Evolutionary conservation across 2,113 vertebrate genomes (phyloP).

Genomic region (Bubo blakistoni): DNA sequence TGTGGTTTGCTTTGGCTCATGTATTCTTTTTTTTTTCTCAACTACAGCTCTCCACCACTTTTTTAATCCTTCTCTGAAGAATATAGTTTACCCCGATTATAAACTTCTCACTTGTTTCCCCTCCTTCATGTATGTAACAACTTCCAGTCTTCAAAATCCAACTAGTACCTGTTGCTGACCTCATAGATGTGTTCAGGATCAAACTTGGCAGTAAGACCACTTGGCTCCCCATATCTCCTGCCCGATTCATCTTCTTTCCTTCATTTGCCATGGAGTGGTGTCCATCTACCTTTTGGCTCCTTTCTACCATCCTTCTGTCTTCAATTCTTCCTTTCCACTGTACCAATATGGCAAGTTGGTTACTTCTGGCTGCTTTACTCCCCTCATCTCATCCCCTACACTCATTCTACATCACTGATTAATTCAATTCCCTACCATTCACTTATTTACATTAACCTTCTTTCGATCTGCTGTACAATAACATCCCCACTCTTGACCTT

Average conservation of each 20-base stretch:
- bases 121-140: background rate
- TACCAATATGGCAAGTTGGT: background rate
- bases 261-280: background rate
- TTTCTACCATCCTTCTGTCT: background rate
- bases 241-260: background rate
- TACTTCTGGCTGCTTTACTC: background rate
- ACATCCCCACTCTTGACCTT: background rate
- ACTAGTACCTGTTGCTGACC: background rate
- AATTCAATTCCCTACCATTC: background rate
- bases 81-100: background rate
- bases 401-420: background rate
- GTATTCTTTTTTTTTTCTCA: background rate
- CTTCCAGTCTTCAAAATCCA: background rate
- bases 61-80: background rate
- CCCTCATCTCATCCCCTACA: background rate
- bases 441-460: background rate
- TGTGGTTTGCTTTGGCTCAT: background rate
- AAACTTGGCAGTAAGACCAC: background rate
- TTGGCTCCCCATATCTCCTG: background rate
- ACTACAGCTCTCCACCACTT: background rate
- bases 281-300: background rate
- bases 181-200: background rate
- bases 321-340: background rate
- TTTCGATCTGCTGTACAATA: background rate
- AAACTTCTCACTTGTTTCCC: background rate